Evolutionary conservation across 2,888 invertebrate species (phyloP), one percentile per base, ranked within the genome.

Genomic region (Acleris emargana): DNA sequence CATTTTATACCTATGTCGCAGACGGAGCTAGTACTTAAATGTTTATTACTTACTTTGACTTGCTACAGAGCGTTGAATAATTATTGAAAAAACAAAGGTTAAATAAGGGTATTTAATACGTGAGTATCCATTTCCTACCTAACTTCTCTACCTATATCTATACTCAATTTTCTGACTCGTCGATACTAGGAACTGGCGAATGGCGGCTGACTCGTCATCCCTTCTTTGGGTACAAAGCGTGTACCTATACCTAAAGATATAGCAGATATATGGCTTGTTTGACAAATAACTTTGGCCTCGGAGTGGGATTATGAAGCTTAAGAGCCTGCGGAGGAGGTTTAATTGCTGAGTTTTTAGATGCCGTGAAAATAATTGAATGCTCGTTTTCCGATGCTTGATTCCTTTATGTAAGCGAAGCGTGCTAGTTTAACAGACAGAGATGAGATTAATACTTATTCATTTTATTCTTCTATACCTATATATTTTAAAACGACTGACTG

Each of bases 251-350:
- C 43, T 59, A 32, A 43, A 57, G 38, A 47, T 53, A 54, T 28
- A 52, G 32, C n/a, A n/a, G n/a, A n/a, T n/a, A 32, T 32, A 53
- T 55, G 50, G 59, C 54, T 50, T 64, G 59, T 64, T 60, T 59
- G 64, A 49, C 58, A 59, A 64, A 64, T 64, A 64, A 53, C 58
- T 18, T 53, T 54, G 53, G 58, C 64, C 58, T 64, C 53, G 58
- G 47, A 47, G 45, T 47, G n/a, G 53, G 58, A 54, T 64, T 59
- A 64, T n/a, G 32, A 32, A 45, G 45, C 47, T 45, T 47, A 22
- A 58, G 45, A 53, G 53, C 47, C 58, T 53, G 20, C 53, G 5
- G 11, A 6, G 2, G 45, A 45, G 2, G 43, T 43, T 43, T 11
- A 43, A n/a, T 5, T 43, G 1, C n/a, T 43, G 43, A 52, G 53